Evolutionary conservation across 1,140 invertebrate genomes (phyloP), one percentile per base, ranked within the genome.

Genomic region (Drosophila varians): DNA sequence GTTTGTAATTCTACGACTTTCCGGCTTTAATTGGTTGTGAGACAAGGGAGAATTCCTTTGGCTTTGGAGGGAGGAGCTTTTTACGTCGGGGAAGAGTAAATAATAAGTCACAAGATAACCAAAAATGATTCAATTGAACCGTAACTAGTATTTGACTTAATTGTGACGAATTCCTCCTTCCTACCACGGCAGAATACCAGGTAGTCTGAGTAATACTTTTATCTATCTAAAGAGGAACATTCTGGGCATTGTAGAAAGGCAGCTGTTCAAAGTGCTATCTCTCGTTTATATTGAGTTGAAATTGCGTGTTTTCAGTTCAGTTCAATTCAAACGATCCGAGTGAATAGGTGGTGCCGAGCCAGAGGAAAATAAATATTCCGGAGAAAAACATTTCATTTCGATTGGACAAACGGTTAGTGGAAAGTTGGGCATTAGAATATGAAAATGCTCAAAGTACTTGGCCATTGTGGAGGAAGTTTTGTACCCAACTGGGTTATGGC

Each of bases 1-100:
- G 6, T 12, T 47, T 34, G 68, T 54, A 73, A 77, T 61, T 14
- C 19, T 69, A 77, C 62, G 61, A 52, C 49, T 75, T 73, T 54
- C 61, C 49, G 18, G 4, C 31, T 43, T 40, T 74, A 77, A 78
- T 78, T 73, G 52, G 61, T 31, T 54, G 21, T 21, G 21, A 21
- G 4, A 21, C 21, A 21, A 21, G 4, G n/a, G n/a, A n/a, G n/a
- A 2, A 21, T 21, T 2, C 21, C 4, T 31, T 31, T 7, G 2
- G 9, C 7, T 31, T 7, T 1, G 6, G 9, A 11, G 28, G 7
- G 7, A 8, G 28, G 28, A 36, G 9, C n/a, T n/a, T 4, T 36
- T 9, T 2, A 11, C 4, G 34, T 36, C 11, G 8, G 1, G 6
- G 16, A 6, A 18, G 4, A 19, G 38, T 18, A 6, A 42, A 42